Evolutionary conservation across 2,113 vertebrate genomes (phyloP).

Genomic region (Calypte anna): DNA sequence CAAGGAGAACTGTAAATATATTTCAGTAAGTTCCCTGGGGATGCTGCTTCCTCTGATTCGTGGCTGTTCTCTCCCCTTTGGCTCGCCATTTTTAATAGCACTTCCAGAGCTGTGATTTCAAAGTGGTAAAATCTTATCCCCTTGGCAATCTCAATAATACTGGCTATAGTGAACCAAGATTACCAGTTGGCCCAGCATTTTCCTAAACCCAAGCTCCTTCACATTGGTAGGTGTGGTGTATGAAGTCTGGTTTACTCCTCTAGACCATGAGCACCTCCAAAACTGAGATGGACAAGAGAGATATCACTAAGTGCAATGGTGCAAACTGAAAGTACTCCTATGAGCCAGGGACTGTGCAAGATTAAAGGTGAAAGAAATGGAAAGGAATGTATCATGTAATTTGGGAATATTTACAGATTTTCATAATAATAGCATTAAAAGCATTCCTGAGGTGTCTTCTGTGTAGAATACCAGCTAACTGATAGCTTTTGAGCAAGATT

Average conservation of each 20-base stretch:
- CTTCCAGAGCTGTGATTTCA: neutral
- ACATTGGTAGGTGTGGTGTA: neutral
- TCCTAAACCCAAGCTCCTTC: neutral
- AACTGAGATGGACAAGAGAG: neutral
- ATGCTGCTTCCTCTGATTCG: neutral
- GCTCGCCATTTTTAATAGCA: neutral
- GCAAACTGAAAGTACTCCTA: neutral
- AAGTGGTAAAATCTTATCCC: neutral
- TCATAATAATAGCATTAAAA: neutral
- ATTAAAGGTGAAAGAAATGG: neutral
- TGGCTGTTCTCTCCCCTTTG: neutral
- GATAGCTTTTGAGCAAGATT: neutral
- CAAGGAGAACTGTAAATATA: neutral
- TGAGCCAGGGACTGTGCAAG: neutral
- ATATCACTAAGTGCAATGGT: accelerated
- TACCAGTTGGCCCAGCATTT: neutral
- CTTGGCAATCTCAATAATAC: neutral
- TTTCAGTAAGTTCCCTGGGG: neutral
- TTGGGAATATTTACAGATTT: neutral
- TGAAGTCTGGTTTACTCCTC: neutral
- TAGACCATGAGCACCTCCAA: neutral
- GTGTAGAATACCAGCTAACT: neutral
- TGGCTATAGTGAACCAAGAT: neutral
- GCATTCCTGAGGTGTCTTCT: neutral
- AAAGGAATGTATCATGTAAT: neutral